A percentile compares a stretch with the other conserved stretches of the same genome.
Conservation (phyloP, 2,888 invertebrate species). For the Drosophila birchii region DNA sequence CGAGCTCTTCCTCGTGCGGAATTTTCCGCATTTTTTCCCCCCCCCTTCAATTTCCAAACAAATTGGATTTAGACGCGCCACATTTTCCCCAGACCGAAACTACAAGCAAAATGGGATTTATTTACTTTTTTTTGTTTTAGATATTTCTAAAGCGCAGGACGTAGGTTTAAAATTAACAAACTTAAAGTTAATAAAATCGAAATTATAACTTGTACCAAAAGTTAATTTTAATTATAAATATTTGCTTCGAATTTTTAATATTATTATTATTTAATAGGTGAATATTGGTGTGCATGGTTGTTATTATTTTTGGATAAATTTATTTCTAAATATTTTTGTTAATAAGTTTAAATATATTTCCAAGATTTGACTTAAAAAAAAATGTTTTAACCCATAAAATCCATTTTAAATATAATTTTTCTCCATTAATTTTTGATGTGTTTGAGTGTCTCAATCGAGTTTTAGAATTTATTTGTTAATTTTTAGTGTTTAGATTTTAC, state of each 20-base stretch:
- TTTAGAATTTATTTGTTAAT: not conserved
- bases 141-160: not conserved
- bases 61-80: constrained; percentile 15
- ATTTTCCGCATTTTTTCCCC: constrained; percentile 1
- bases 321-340: too few species aligned
- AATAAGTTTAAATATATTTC: too few species aligned
- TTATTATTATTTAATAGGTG: not conserved
- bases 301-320: too few species aligned
- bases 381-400: too few species aligned
- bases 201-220: not conserved
- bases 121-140: not conserved
- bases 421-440: not conserved
- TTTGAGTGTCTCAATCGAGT: not conserved
- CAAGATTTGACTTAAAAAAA: too few species aligned
- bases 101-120: not conserved
- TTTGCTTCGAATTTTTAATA: not conserved
- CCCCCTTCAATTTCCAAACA: not conserved
- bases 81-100: constrained; percentile 5
- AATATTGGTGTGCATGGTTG: not conserved
- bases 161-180: not conserved
- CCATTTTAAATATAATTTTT: too few species aligned
- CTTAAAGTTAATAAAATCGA: not conserved
- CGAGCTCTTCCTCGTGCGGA: not conserved
- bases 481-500: not conserved
- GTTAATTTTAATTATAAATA: not conserved